Evolutionary conservation across 2,113 vertebrate species (phyloP).

Genomic region (Carassius carassius): DNA sequence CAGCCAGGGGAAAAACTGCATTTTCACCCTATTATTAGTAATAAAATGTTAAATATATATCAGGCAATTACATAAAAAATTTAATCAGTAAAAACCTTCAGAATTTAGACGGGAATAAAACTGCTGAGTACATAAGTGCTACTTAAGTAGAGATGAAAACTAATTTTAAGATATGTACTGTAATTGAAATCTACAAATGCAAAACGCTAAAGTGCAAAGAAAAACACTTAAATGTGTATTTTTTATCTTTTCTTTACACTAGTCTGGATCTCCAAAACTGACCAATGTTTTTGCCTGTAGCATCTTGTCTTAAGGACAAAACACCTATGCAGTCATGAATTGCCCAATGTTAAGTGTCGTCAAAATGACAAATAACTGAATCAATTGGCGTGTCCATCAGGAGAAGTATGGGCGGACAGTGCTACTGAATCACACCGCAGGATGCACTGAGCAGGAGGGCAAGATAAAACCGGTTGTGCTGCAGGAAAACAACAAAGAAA

Average conservation of each 20-base stretch:
- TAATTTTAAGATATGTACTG: neutral
- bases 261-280: neutral
- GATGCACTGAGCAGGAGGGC: neutral
- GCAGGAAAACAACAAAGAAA: neutral
- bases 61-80: neutral
- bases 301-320: neutral
- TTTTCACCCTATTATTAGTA: too few species aligned
- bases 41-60: neutral
- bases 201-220: neutral
- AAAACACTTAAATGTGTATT: too few species aligned
- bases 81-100: neutral
- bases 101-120: neutral
- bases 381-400: neutral
- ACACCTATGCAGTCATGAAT: neutral
- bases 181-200: neutral
- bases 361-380: neutral
- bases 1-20: neutral
- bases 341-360: neutral
- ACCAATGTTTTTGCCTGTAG: neutral
- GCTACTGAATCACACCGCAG: slow-evolving; percentile 11
- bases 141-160: neutral
- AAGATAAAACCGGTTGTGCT: slow-evolving; percentile 7
- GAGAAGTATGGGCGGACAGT: neutral
- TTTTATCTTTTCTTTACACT: too few species aligned
- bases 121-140: neutral